Percentiles rank a stretch among this genome's conserved stretches.
Evolutionary conservation across 2,797 vertebrate species (phyloP).

Genomic region (Telmatherina bonti): DNA sequence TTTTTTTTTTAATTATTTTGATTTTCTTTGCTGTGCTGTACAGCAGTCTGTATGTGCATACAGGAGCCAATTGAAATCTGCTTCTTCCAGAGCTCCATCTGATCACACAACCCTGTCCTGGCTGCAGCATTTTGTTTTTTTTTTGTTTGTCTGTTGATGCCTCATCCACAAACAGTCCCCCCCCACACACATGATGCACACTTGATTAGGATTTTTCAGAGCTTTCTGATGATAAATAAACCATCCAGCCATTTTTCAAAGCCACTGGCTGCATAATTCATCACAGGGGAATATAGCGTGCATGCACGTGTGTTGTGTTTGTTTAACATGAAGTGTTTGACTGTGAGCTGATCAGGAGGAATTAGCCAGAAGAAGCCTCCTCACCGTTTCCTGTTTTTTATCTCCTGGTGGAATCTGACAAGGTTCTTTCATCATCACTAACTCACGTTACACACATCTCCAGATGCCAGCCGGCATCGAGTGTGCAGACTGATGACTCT

Average conservation of each 20-base stretch:
- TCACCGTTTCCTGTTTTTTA: conserved; percentile 6
- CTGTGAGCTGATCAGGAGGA: conserved; percentile 34
- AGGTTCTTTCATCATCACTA: conserved; percentile 7
- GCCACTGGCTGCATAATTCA: conserved; percentile 65
- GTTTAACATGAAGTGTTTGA: conserved; percentile 46
- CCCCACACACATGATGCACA: conserved; percentile 1
- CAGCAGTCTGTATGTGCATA: no score
- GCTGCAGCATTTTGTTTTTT: neutral
- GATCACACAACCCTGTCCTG: conserved; percentile 23
- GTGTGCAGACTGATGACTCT: conserved; percentile 38
- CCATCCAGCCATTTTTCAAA: conserved; percentile 49
- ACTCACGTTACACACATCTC: conserved; percentile 13
- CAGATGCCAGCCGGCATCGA: conserved; percentile 19
- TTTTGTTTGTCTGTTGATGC: neutral
- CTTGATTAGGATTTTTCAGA: conserved; percentile 39
- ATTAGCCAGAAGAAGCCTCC: conserved; percentile 35
- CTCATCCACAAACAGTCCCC: neutral
- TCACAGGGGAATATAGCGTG: conserved; percentile 35
- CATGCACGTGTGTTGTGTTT: conserved; percentile 43
- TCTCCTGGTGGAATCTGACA: conserved; percentile 15
- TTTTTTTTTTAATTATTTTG: no score
- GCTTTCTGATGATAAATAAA: conserved; percentile 65
- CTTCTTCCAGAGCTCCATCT: neutral
- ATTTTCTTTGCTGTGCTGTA: no score
- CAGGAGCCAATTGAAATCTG: no score